Conservation (phyloP, 2,797 vertebrate species). For the Mallotus villosus region DNA sequence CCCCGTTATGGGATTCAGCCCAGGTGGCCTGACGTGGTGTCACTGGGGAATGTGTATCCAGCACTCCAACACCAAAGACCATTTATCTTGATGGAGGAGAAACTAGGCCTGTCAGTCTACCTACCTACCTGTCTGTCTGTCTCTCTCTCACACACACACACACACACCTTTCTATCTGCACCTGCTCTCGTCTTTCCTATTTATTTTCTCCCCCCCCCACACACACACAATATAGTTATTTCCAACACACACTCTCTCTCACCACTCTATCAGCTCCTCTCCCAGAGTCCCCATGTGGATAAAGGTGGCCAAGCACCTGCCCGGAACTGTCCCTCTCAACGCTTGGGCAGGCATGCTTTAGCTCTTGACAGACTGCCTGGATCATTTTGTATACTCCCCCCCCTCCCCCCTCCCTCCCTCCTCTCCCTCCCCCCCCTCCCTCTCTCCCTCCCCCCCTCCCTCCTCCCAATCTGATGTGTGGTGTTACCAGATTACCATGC, state of each 20-base stretch:
- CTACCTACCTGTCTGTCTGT: constrained; percentile 21
- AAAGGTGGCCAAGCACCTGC: no score
- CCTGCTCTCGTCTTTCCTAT: no score
- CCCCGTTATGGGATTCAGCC: constrained; percentile 1
- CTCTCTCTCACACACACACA: background rate
- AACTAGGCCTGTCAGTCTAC: constrained; percentile 3
- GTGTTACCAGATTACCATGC: constrained; percentile 37
- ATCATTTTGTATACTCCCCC: background rate
- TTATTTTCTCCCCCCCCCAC: no score
- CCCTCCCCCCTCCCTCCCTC: constrained; percentile 6
- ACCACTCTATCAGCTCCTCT: no score
- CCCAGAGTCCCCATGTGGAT: no score
- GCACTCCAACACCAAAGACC: constrained; percentile 35
- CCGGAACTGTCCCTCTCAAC: no score
- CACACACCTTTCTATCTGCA: no score
- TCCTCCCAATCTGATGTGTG: constrained; percentile 49
- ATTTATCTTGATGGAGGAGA: constrained; percentile 57
- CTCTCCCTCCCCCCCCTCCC: no score
- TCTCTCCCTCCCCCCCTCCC: no score
- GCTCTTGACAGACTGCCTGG: no score
- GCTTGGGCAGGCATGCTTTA: no score
- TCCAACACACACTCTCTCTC: background rate
- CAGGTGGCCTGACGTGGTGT: constrained; percentile 47
- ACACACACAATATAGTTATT: background rate
- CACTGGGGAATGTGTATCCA: constrained; percentile 48